These are phyloP conservation scores for Berghia stephanieae DNA, from an alignment of 1,140 invertebrate species.

Conservation along the genomic window DNA sequence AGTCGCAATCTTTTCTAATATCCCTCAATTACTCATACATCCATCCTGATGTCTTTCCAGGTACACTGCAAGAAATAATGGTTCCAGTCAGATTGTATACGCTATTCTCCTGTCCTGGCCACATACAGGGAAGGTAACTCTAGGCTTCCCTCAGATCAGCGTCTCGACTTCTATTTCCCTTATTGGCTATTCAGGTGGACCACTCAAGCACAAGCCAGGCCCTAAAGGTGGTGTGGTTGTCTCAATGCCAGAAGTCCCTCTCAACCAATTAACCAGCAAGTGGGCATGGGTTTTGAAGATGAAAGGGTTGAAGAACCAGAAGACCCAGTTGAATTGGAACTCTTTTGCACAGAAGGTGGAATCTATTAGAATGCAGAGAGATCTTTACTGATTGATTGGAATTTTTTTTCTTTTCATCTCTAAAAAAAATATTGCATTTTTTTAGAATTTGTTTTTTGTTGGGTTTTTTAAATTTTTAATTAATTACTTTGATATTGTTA, in stretches of 20 bases:
- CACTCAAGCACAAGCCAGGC: neutral
- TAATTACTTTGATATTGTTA: too few relatives aligned
- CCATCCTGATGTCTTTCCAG: slow-evolving; percentile 7
- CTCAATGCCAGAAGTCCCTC: neutral
- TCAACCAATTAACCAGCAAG: slow-evolving; percentile 20
- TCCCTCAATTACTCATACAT: neutral
- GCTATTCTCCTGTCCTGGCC: slow-evolving; percentile 14
- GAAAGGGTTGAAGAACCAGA: neutral
- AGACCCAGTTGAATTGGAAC: too few relatives aligned
- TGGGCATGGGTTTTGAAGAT: slow-evolving; percentile 24
- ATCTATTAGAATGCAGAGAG: neutral
- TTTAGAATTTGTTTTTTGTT: too few relatives aligned
- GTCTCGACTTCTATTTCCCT: neutral
- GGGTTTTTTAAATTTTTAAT: too few relatives aligned
- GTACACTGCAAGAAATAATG: slow-evolving; percentile 22
- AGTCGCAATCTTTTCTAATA: neutral
- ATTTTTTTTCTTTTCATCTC: neutral
- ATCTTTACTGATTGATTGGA: neutral
- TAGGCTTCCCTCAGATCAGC: neutral
- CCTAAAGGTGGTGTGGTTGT: neutral
- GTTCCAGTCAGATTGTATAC: neutral
- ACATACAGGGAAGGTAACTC: neutral
- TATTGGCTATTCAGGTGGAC: slow-evolving; percentile 9
- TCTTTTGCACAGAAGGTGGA: neutral
- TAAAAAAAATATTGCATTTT: neutral